Evolutionary conservation across 2,797 vertebrate genomes (phyloP), one percentile per base, ranked within the genome.

Genomic region (Megalops cyprinoides): DNA sequence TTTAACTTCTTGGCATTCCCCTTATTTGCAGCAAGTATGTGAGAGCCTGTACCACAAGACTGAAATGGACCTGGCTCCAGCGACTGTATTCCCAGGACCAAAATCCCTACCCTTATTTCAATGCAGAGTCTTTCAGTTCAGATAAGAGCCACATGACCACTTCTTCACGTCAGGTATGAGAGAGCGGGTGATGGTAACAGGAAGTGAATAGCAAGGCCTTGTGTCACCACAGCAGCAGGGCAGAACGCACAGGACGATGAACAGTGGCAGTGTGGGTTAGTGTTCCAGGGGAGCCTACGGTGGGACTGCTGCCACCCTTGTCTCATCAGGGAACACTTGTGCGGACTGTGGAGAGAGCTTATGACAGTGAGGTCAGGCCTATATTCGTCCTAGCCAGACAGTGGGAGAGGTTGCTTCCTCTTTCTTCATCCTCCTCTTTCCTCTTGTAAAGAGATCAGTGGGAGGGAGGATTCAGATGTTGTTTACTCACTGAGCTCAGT

Each of bases 331-430:
- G 37, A 73, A 37, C 49, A 56, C 44, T 31, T 7, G 48, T 48
- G 23, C 69, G 39, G n/a, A 34, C n/a, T 44, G 15, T 71, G 48
- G 28, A 46, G 46, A 25, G 42, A 46, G 9, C 62, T n/a, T 56
- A 12, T 12, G 75, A 56, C 65, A n/a, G 18, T 73, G 62, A 81
- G 58, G 48, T 69, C 37, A 31, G 34, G 60, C 1, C 75, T 73
- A 56, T 81, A 44, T 77, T 77, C 58, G 31, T 78, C 53, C 65
- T 14, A 3, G 51, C n/a, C 60, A 73, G 48, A 77, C 75, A 56
- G 37, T 71, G 42, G 75, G 48, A 39, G 65, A 49, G 14, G 20
- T 44, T 73, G 37, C 37, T 82, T 77, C 80, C 75, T 73, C 42
- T 78, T 82, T 77, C 51, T 42, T 9, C 34, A 37, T 71, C 67